Evolutionary conservation across 1,140 invertebrate species (phyloP), one percentile per base, ranked within the genome.

Genomic region (Calycopis cecrops): DNA sequence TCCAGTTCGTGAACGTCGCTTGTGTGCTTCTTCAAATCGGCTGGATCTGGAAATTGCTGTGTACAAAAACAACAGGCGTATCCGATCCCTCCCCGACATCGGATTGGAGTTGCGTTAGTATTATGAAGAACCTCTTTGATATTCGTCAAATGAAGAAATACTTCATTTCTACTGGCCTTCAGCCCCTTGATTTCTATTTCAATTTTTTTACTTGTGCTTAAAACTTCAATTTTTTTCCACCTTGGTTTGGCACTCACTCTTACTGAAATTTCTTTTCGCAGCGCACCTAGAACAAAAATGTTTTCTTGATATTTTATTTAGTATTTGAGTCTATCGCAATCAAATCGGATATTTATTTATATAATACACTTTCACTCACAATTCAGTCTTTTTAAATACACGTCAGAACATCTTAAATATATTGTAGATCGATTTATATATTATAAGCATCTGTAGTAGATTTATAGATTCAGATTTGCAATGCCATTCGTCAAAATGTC

Each of bases 21-120:
- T 0, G 54, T 63, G 16, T 67, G 65, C 9, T 2, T 40, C 28
- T 67, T 67, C 11, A 67, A 48, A n/a, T 63, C 61, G 0, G 59
- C 54, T 9, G 65, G 50, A 9, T 61, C 56, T 12, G 61, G 65
- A 57, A 55, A 67, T 14, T 67, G 57, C 18, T 57, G 35, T 9
- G 42, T 18, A 14, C 61, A 67, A 17, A 61, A 63, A 21, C 61
- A 63, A 17, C 61, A 67, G 4, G 59, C 52, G 48, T 63, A 67
- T 9, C 65, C 65, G 7, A 63, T 59, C 0, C 65, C 61, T 7
- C 62, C 56, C 52, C 62, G 56, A 14, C 65, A 63, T 17, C 65
- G 55, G 1, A 67, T 63, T 0, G 65, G 65, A 0, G 65, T 67
- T 3, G 65, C 65, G 10, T 67, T 67, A 0, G 65, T 51, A 28